Evolutionary conservation across 2,113 vertebrate genomes (phyloP).

Genomic region (Paraplagusia blochii): DNA sequence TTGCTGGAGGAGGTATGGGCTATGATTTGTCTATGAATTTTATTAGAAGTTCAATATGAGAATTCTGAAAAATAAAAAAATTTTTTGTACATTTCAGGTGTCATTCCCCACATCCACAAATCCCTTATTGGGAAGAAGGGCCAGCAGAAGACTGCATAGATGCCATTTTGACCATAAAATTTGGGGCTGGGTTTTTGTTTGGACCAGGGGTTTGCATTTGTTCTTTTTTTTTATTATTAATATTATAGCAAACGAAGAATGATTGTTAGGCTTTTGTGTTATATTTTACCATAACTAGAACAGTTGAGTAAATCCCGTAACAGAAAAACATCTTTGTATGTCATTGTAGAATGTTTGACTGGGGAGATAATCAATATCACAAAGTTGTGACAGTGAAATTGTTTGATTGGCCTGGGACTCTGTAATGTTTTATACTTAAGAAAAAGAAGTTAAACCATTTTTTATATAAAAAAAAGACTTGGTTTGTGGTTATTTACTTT

Average conservation of each 20-base stretch:
- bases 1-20: constrained; percentile 90
- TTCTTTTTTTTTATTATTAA: constrained; percentile 74
- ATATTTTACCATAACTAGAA: constrained; percentile 70
- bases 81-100: constrained; percentile 74
- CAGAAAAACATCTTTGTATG: constrained; percentile 75
- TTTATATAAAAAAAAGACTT: constrained; percentile 77
- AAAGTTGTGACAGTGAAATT: constrained; percentile 71
- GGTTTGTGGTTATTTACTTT: constrained; percentile 70
- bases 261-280: constrained; percentile 76
- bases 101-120: constrained; percentile 99
- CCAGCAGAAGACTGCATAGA: constrained; percentile 96
- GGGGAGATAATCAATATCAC: constrained; percentile 71
- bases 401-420: constrained; percentile 85
- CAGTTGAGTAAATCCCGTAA: constrained; percentile 72
- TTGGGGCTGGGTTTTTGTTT: constrained; percentile 70
- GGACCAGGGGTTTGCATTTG: constrained; percentile 74
- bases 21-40: not conserved
- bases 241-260: constrained; percentile 76
- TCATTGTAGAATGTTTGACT: constrained; percentile 83
- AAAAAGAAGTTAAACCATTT: constrained; percentile 88
- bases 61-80: not conserved
- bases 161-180: constrained; percentile 52
- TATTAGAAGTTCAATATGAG: not conserved
- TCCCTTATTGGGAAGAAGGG: constrained; percentile 99
- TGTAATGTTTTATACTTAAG: constrained; percentile 92